Evolutionary conservation across 2,797 vertebrate genomes (phyloP), one percentile per base, ranked within the genome.

Genomic region (Gallinago nigripennis): DNA sequence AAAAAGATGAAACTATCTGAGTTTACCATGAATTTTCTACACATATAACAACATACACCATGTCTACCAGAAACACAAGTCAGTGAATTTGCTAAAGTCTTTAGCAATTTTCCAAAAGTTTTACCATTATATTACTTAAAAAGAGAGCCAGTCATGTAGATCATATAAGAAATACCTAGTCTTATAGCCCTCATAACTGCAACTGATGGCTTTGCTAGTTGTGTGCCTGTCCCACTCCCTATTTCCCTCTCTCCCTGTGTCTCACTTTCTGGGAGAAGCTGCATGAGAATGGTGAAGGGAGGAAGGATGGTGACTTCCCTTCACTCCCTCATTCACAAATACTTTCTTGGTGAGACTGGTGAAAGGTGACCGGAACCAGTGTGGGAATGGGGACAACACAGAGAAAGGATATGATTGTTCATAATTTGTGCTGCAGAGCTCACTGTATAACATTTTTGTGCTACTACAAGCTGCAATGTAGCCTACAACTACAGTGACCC

Each of bases 171-270:
- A 87, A 66, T 56, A 46, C 0, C 4, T n/a, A 25, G 5, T 31
- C 16, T 72, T 72, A 23, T 2, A 66, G 13, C 9, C 25, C n/a
- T 83, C 5, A 12, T 30, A 69, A 41, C 16, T 2, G 4, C n/a
- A 63, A 11, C 21, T 43, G 31, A 24, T 3, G 9, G n/a, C 24
- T 61, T 41, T 53, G 16, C 8, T 31, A 14, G 20, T 24, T 41
- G 7, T 0, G 0, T 31, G 15, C 8, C 23, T 51, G 39, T 39
- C 69, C 19, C 8, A 6, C 5, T 77, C 28, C 28, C 15, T 10
- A 6, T 30, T 87, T 45, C 25, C 19, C 15, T 81, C 24, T 57
- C 25, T 83, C 19, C 11, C 5, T n/a, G 6, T 63, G 11, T 23
- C 14, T 81, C 51, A 51, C 10, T 15, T 85, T 9, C 56, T 45